These are phyloP conservation scores for Leucophenga montana DNA, from an alignment of 2,888 invertebrate species.

Conservation along the genomic window DNA sequence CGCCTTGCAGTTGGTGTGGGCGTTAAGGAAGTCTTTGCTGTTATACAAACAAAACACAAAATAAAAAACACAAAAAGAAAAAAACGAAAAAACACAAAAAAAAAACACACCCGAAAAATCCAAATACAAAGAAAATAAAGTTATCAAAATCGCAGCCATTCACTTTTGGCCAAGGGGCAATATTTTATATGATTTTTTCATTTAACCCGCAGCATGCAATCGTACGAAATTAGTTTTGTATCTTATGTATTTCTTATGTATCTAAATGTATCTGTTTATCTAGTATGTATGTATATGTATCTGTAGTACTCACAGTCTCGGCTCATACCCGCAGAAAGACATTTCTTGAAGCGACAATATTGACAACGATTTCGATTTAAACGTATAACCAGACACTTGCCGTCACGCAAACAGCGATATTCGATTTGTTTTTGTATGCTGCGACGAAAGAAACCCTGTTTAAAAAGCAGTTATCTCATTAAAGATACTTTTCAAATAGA, in stretches of 20 bases:
- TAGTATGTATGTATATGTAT: too few species aligned
- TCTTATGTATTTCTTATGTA: too few species aligned
- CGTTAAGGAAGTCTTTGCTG: conserved; percentile 35
- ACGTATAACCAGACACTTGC: conserved; percentile 94
- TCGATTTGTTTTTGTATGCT: conserved; percentile 98
- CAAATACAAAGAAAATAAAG: conserved; percentile 52
- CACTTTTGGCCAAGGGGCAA: conserved; percentile 39
- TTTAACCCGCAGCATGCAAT: too few species aligned
- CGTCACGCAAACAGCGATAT: conserved; percentile 93
- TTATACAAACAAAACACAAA: too few species aligned
- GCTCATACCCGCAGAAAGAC: conserved; percentile 96
- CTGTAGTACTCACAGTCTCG: conserved; percentile 89
- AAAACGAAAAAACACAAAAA: too few species aligned
- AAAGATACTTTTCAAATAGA: too few species aligned
- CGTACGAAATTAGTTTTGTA: too few species aligned
- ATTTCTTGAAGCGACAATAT: conserved; percentile 97
- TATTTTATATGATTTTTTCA: conserved; percentile 31
- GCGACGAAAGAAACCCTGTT: conserved; percentile 93
- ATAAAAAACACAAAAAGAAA: too few species aligned
- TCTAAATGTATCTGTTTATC: too few species aligned
- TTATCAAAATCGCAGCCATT: conserved; percentile 46
- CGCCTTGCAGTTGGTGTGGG: conserved; percentile 7
- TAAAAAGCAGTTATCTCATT: neutral
- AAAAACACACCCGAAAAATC: conserved; percentile 33
- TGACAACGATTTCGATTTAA: conserved; percentile 96